Conservation (phyloP, 2,113 vertebrate genomes). For the Solea senegalensis region DNA sequence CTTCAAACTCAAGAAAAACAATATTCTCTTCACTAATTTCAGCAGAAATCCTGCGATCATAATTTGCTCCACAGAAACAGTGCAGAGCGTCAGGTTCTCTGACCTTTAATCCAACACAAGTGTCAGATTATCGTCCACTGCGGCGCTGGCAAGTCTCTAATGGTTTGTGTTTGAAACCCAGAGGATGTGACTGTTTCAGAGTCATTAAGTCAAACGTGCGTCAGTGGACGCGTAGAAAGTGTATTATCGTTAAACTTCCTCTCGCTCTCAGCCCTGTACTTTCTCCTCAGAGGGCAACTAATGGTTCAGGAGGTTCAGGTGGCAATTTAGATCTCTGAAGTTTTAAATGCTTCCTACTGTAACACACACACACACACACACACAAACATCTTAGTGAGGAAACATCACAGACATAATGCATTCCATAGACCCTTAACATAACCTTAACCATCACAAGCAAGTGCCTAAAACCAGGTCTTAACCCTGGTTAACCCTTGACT, state of each 20-base stretch:
- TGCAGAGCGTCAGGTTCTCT: constrained; percentile 9
- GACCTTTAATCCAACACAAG: too few relatives aligned
- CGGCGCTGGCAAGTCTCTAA: constrained; percentile 57
- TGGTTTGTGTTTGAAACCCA: constrained; percentile 44
- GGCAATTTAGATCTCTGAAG: constrained; percentile 46
- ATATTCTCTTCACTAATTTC: too few relatives aligned
- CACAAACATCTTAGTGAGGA: background rate
- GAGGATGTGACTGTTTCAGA: constrained; percentile 60
- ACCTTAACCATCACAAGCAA: too few relatives aligned
- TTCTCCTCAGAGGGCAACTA: constrained; percentile 48
- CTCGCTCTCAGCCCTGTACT: constrained; percentile 38
- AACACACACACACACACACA: constrained; percentile 3
- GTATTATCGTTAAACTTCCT: constrained; percentile 27
- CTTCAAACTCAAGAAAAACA: too few relatives aligned
- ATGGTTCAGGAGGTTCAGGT: constrained; percentile 51
- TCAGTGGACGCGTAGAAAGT: constrained; percentile 44
- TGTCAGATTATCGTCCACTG: constrained; percentile 36
- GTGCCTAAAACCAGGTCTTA: too few relatives aligned
- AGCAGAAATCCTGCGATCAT: too few relatives aligned
- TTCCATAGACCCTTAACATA: too few relatives aligned
- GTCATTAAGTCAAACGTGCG: constrained; percentile 61
- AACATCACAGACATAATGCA: too few relatives aligned
- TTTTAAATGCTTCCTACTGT: constrained; percentile 56
- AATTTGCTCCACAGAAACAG: too few relatives aligned
- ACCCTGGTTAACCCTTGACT: too few relatives aligned